Evolutionary conservation across 2,113 vertebrate genomes (phyloP).

Genomic region (Hystrix brachyura): DNA sequence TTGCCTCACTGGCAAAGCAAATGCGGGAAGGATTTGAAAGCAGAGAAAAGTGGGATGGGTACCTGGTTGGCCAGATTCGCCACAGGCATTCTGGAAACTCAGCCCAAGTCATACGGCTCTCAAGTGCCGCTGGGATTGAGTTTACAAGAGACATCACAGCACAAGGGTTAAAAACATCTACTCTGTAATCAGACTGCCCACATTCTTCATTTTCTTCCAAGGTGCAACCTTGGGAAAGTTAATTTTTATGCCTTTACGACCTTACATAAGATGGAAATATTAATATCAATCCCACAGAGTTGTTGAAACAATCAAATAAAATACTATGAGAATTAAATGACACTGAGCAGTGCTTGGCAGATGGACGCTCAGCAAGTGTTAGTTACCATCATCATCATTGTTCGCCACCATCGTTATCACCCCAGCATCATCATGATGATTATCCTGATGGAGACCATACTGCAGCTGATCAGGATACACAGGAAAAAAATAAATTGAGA

Average conservation of each 20-base stretch:
- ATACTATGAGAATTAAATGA: constrained; percentile 14
- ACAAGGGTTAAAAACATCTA: neutral
- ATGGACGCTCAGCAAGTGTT: neutral
- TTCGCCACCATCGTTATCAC: fast-evolving
- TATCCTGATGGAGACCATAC: neutral
- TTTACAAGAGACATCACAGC: neutral
- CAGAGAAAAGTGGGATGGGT: neutral
- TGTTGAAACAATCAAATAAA: constrained; percentile 32
- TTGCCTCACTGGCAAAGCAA: constrained; percentile 2
- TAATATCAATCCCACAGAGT: neutral
- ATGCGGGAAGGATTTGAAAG: neutral
- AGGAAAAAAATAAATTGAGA: neutral
- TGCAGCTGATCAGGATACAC: neutral
- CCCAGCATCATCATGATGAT: neutral
- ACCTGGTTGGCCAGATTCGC: neutral
- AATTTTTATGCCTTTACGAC: neutral
- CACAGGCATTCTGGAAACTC: neutral
- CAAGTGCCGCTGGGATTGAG: neutral
- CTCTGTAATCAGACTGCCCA: neutral
- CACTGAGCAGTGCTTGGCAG: neutral
- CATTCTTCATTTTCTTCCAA: neutral
- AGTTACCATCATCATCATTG: neutral
- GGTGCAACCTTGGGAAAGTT: neutral
- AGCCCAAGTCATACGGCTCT: neutral
- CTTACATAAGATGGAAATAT: constrained; percentile 11